phyloP scores from a whole-genome alignment of 2,888 invertebrate genomes.

The Phania funesta region DNA sequence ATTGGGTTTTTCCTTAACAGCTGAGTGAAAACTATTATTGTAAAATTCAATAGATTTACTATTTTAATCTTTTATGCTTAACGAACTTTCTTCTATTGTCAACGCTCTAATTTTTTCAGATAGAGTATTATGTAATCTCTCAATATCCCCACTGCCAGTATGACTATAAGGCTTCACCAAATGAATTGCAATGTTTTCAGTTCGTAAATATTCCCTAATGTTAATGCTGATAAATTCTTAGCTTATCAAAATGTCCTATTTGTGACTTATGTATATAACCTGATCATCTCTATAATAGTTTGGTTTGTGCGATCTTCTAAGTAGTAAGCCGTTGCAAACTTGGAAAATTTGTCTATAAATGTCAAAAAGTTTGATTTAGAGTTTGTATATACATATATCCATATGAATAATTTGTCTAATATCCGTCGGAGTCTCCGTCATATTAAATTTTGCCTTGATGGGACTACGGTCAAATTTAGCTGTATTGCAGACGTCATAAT shows the following conservation, averaged over 20 bases:
- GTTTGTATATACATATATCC: conserved; percentile 6
- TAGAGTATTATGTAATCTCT: conserved; percentile 30
- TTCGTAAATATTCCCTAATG: conserved; percentile 8
- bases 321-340: too few relatives aligned
- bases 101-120: conserved; percentile 26
- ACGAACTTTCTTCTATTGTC: neutral
- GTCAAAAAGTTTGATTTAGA: neutral
- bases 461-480: conserved; percentile 31
- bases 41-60: conserved; percentile 31
- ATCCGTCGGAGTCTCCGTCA: conserved; percentile 24
- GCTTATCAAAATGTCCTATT: too few relatives aligned
- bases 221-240: conserved; percentile 41
- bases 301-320: too few relatives aligned
- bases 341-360: conserved; percentile 15
- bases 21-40: conserved; percentile 32
- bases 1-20: conserved; percentile 21
- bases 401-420: conserved; percentile 12
- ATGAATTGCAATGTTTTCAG: conserved; percentile 21
- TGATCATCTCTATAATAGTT: too few relatives aligned
- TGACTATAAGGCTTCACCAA: conserved; percentile 17
- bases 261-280: too few relatives aligned
- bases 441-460: neutral
- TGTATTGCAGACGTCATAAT: conserved; percentile 50
- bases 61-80: conserved; percentile 18
- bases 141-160: conserved; percentile 26